Evolutionary conservation across 1,140 invertebrate species (phyloP).

Genomic region (Homarus americanus): DNA sequence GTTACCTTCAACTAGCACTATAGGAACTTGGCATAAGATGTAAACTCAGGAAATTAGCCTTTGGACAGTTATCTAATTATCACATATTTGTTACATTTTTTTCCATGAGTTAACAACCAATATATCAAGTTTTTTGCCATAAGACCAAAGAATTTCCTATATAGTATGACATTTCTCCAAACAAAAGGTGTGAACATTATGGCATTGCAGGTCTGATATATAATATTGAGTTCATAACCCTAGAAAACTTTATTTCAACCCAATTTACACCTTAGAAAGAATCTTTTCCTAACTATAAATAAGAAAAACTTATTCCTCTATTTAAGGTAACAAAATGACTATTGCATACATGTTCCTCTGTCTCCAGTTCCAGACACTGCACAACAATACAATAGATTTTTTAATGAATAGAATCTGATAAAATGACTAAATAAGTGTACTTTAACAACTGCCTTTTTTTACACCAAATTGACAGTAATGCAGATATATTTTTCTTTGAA

Average conservation of each 20-base stretch:
- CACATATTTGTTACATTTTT: background rate
- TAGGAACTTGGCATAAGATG: conserved; percentile 9
- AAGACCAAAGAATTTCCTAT: background rate
- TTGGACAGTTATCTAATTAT: background rate
- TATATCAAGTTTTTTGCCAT: background rate
- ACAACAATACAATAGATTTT: background rate
- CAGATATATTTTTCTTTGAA: background rate
- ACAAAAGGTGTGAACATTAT: background rate
- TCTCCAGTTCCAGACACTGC: background rate
- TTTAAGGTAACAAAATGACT: background rate
- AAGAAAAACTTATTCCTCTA: background rate
- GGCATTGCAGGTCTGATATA: background rate
- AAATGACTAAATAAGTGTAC: background rate
- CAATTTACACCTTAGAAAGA: background rate
- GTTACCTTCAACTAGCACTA: conserved; percentile 14
- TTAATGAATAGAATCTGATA: background rate
- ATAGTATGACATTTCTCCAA: background rate
- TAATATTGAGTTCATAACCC: background rate
- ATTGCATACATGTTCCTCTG: background rate
- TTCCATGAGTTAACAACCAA: background rate
- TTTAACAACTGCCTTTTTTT: background rate
- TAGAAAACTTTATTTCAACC: background rate
- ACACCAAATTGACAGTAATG: background rate
- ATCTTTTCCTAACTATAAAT: background rate
- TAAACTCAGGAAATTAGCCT: background rate